Evolutionary conservation across 2,113 vertebrate genomes (phyloP).

Genomic region (Gnathonemus echidnorhynchus): DNA sequence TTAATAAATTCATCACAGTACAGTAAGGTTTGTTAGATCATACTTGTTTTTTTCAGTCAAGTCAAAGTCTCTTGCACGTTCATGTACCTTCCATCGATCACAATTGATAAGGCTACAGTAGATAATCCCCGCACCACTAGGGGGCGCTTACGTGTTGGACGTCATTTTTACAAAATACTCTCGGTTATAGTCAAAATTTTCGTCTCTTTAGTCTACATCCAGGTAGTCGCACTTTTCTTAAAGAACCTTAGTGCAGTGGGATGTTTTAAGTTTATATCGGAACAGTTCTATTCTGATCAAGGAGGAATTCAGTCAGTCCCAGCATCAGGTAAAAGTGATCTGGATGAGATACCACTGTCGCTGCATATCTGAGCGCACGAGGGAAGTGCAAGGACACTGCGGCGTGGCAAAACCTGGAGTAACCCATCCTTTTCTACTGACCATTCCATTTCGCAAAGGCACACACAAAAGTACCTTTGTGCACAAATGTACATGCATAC

Average conservation of each 20-base stretch:
- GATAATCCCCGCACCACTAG: neutral
- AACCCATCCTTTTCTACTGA: neutral
- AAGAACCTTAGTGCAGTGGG: neutral
- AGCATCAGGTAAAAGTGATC: neutral
- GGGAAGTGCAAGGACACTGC: neutral
- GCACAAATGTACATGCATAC: neutral
- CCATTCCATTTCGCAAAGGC: neutral
- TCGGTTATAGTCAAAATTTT: neutral
- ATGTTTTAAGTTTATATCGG: neutral
- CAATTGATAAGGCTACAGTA: neutral
- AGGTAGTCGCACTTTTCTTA: neutral
- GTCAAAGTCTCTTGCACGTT: neutral
- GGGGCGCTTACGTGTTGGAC: neutral
- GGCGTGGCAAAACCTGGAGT: neutral
- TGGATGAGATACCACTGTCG: neutral
- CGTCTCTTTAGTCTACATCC: neutral
- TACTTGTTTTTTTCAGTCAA: neutral
- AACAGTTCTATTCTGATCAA: neutral
- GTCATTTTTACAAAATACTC: neutral
- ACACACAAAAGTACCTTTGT: neutral
- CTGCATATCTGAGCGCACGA: neutral
- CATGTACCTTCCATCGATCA: neutral
- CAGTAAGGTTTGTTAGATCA: neutral
- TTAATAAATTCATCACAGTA: slow-evolving; percentile 9
- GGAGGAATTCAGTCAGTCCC: neutral